Conservation (phyloP, 1,140 invertebrate species). For the Drosophila kanapiae region DNA sequence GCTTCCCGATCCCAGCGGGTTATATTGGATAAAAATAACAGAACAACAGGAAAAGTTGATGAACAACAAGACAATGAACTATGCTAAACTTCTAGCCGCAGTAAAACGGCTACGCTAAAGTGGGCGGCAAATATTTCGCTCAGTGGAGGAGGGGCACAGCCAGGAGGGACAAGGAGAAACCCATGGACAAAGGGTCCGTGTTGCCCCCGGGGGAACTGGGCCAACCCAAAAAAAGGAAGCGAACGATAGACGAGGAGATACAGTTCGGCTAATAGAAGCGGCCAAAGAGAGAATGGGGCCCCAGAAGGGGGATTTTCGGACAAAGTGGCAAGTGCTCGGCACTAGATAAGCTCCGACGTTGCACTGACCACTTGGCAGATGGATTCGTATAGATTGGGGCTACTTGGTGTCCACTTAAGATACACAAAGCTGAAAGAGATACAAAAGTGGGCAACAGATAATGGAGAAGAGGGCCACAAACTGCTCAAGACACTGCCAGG, state of each 20-base stretch:
- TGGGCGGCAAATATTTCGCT: constrained; percentile 49
- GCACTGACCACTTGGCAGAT: constrained; percentile 63
- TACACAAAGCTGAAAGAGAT: constrained; percentile 55
- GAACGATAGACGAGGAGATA: constrained; percentile 48
- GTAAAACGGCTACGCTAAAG: constrained; percentile 40
- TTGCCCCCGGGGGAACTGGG: constrained; percentile 54
- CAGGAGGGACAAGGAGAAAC: neutral
- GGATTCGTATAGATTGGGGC: constrained; percentile 50
- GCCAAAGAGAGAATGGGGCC: constrained; percentile 19
- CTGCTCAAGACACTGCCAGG: constrained; percentile 15
- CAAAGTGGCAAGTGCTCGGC: constrained; percentile 71
- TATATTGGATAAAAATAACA: constrained; percentile 53
- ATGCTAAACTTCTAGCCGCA: constrained; percentile 65
- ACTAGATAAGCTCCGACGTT: constrained; percentile 60
- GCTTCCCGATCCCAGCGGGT: constrained; percentile 38
- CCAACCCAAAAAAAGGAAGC: constrained; percentile 48
- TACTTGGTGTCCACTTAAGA: constrained; percentile 75
- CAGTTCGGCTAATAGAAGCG: constrained; percentile 56
- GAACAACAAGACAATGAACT: constrained; percentile 78
- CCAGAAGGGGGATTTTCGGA: constrained; percentile 11
- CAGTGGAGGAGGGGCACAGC: constrained; percentile 14
- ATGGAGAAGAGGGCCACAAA: constrained; percentile 21
- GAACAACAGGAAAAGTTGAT: constrained; percentile 65
- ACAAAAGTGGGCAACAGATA: constrained; percentile 47
- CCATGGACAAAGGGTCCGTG: constrained; percentile 48